phyloP scores from a whole-genome alignment of 2,113 vertebrate genomes.

The Alligator mississippiensis region DNA sequence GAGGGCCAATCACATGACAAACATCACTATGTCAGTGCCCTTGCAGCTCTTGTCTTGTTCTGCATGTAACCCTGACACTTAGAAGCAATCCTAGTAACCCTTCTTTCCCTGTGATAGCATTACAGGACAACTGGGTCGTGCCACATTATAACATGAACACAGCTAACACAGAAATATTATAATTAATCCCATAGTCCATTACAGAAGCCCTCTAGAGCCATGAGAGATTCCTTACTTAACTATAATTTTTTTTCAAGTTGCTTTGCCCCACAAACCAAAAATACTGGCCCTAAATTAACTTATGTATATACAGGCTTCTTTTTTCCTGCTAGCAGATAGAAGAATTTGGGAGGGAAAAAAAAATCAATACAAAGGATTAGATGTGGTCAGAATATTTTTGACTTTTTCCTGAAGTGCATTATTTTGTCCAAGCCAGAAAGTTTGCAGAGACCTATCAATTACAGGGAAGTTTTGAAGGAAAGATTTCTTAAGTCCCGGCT shows the following conservation, averaged over 20 bases:
- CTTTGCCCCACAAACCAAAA: background rate
- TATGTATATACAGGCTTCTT: background rate
- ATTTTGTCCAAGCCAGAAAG: background rate
- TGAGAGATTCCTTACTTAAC: too few species aligned
- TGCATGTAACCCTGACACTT: too few species aligned
- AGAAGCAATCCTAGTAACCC: too few species aligned
- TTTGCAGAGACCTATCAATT: background rate
- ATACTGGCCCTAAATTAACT: background rate
- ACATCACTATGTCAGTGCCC: too few species aligned
- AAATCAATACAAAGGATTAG: background rate
- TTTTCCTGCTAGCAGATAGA: background rate
- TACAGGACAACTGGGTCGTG: too few species aligned
- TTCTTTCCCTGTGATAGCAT: too few species aligned
- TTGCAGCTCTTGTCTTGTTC: too few species aligned
- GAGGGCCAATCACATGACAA: too few species aligned
- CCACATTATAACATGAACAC: too few species aligned
- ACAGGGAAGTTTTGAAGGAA: constrained; percentile 6
- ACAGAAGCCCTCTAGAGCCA: too few species aligned
- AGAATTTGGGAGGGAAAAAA: background rate
- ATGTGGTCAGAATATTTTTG: background rate
- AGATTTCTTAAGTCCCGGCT: background rate
- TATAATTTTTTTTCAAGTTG: background rate
- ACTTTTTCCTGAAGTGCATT: background rate
- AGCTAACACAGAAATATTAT: too few species aligned
- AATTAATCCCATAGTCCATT: too few species aligned